phyloP scores from a whole-genome alignment of 2,113 vertebrate genomes.

The Mungos mungo region DNA sequence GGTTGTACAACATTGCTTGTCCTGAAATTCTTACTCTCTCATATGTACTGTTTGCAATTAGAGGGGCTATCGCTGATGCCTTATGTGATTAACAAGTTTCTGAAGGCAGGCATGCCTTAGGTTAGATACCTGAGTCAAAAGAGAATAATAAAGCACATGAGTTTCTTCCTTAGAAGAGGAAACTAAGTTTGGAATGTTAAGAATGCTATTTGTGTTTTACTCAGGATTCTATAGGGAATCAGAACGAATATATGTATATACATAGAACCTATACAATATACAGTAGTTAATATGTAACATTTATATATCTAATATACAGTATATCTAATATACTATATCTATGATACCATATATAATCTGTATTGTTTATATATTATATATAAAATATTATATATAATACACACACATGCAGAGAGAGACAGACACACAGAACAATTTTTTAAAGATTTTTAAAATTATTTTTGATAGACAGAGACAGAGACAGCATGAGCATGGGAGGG shows the following conservation, averaged over 20 bases:
- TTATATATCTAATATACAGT: neutral
- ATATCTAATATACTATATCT: no score
- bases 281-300: no score
- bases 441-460: no score
- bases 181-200: neutral
- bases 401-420: neutral
- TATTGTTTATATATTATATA: neutral
- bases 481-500: no score
- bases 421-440: no score
- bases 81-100: neutral
- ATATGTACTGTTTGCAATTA: neutral
- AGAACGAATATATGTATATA: neutral
- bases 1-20: neutral
- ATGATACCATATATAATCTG: neutral
- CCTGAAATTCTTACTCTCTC: neutral
- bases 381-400: no score
- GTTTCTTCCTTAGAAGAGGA: neutral
- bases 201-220: neutral
- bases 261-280: neutral
- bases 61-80: neutral
- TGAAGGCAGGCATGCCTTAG: neutral
- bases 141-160: neutral
- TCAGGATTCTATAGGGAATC: neutral
- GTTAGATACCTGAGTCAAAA: neutral
- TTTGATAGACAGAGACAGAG: no score